Percentiles rank a stretch among this genome's conserved stretches.
These are phyloP conservation scores for Cordilura impudica DNA, from an alignment of 2,888 invertebrate species.

Conservation along the genomic window DNA sequence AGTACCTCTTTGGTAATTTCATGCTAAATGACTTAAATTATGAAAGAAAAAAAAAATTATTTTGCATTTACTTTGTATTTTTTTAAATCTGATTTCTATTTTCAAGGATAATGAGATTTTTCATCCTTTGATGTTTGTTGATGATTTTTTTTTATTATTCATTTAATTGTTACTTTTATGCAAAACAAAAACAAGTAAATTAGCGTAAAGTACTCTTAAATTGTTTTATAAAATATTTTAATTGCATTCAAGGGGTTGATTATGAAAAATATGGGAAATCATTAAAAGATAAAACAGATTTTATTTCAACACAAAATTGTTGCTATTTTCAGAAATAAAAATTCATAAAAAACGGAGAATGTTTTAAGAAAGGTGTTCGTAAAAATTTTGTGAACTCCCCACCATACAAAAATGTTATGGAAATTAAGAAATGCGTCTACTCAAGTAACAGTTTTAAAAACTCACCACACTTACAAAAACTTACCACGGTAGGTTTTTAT, in stretches of 20 bases:
- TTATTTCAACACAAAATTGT: neutral
- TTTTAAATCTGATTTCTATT: constrained; percentile 25
- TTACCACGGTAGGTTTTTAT: too few species aligned
- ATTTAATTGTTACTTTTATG: constrained; percentile 58
- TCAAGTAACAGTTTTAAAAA: too few species aligned
- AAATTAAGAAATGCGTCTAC: too few species aligned
- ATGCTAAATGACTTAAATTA: constrained; percentile 58
- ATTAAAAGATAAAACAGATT: constrained; percentile 38
- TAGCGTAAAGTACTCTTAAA: constrained; percentile 60
- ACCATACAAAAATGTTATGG: too few species aligned
- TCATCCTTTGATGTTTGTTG: constrained; percentile 55
- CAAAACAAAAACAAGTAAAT: constrained; percentile 53
- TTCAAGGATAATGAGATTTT: constrained; percentile 61
- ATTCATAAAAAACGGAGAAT: too few species aligned
- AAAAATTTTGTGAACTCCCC: too few species aligned
- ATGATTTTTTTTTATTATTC: constrained; percentile 16
- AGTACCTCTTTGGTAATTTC: constrained; percentile 42
- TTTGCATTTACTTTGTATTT: neutral
- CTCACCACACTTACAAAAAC: too few species aligned
- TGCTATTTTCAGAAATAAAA: too few species aligned
- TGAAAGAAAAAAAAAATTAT: constrained; percentile 31
- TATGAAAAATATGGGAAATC: constrained; percentile 38
- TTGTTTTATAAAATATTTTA: constrained; percentile 55
- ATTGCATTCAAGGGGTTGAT: constrained; percentile 57
- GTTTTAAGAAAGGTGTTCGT: too few species aligned